Evolutionary conservation across 1,140 invertebrate species (phyloP).

Genomic region (Hyposmocoma kahamanoa): DNA sequence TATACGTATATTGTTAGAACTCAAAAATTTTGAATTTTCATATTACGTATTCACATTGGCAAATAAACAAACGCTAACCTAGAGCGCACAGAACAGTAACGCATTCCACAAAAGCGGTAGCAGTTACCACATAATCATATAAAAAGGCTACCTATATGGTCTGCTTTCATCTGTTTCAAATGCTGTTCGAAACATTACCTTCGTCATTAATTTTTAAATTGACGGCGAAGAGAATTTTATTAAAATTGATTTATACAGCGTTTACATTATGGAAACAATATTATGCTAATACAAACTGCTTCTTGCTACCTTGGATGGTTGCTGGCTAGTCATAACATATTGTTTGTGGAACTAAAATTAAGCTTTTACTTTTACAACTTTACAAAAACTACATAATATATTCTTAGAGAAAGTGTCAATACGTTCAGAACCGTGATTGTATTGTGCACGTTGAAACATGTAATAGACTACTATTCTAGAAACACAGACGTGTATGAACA

Average conservation of each 20-base stretch:
- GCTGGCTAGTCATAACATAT: neutral
- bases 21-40: too few species aligned
- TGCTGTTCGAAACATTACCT: too few species aligned
- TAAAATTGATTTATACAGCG: neutral
- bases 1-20: too few species aligned
- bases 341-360: neutral
- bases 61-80: too few species aligned
- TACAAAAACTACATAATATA: neutral
- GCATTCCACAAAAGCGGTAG: too few species aligned
- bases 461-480: neutral
- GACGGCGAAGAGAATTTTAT: neutral
- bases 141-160: too few species aligned
- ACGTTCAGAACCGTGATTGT: neutral
- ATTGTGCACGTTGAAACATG: neutral
- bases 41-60: too few species aligned
- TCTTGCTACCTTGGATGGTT: neutral
- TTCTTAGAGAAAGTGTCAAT: neutral
- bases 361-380: neutral
- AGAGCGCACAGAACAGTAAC: too few species aligned
- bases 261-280: constrained; percentile 21
- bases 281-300: constrained; percentile 15
- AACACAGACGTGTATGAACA: too few species aligned
- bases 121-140: too few species aligned
- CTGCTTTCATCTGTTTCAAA: too few species aligned
- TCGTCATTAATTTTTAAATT: too few species aligned